A percentile compares a stretch with the other conserved stretches of the same genome.
phyloP scores from a whole-genome alignment of 2,797 vertebrate species.

The Notolepis coatsorum region DNA sequence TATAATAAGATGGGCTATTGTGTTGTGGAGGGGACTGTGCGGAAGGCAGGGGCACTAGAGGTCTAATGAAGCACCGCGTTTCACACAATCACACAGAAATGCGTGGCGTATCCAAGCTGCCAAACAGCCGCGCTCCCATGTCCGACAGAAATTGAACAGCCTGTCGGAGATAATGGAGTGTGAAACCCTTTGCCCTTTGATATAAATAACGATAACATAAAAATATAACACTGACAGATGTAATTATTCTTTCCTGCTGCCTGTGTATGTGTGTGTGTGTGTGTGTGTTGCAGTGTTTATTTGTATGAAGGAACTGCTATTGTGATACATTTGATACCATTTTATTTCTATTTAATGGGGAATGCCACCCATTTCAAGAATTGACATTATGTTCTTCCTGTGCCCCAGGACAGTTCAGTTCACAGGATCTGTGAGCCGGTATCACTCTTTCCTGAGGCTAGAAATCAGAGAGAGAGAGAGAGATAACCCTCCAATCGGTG shows the following conservation, averaged over 20 bases:
- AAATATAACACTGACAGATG: slow-evolving; percentile 22
- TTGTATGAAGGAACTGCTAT: neutral
- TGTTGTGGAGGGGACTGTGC: slow-evolving; percentile 37
- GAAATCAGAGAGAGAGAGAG: too few species aligned
- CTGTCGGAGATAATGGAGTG: slow-evolving; percentile 60
- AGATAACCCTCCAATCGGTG: too few species aligned
- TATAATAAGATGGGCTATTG: slow-evolving; percentile 72
- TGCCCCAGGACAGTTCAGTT: too few species aligned
- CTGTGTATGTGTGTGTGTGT: slow-evolving; percentile 7
- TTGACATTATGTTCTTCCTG: too few species aligned
- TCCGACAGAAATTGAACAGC: slow-evolving; percentile 52
- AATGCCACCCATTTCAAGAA: too few species aligned
- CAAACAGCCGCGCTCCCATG: slow-evolving; percentile 40
- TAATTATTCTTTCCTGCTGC: neutral
- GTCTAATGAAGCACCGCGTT: slow-evolving; percentile 75
- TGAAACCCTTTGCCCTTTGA: slow-evolving; percentile 53
- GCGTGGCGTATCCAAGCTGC: slow-evolving; percentile 43
- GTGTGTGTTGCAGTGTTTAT: neutral
- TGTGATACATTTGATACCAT: too few species aligned
- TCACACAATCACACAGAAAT: slow-evolving; percentile 63
- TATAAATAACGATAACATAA: slow-evolving; percentile 35
- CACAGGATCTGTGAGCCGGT: neutral
- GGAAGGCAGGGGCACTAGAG: slow-evolving; percentile 45
- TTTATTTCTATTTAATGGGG: neutral
- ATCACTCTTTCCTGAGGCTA: neutral